phyloP scores from a whole-genome alignment of 2,888 invertebrate genomes.

The Mycalesis mineus region DNA sequence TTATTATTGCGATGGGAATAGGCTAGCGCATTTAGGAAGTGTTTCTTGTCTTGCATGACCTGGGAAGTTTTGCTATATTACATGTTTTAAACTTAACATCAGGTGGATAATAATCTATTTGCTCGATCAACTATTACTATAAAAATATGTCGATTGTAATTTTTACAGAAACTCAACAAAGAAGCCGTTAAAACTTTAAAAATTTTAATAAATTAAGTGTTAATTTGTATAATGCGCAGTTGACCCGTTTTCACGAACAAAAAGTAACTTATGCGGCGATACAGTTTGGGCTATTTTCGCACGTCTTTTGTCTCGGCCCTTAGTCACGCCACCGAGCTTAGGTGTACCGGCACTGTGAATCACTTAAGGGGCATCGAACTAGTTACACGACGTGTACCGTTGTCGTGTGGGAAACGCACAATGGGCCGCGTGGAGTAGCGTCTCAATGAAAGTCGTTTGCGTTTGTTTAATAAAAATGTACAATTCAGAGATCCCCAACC shows the following conservation, averaged over 20 bases:
- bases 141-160: too few relatives aligned
- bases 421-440: slow-evolving; percentile 14
- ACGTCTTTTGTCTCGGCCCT: slow-evolving; percentile 13
- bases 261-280: slow-evolving; percentile 1
- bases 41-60: too few relatives aligned
- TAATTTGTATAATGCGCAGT: too few relatives aligned
- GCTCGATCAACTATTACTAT: too few relatives aligned
- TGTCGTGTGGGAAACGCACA: slow-evolving; percentile 30
- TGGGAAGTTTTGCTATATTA: too few relatives aligned
- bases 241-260: neutral
- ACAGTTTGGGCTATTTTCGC: slow-evolving; percentile 11
- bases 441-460: neutral
- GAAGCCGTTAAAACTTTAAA: too few relatives aligned
- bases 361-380: slow-evolving; percentile 29
- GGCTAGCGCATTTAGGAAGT: too few relatives aligned
- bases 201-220: too few relatives aligned
- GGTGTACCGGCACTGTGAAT: slow-evolving; percentile 16
- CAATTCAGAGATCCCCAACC: neutral
- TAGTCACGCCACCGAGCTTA: slow-evolving; percentile 9
- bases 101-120: too few relatives aligned
- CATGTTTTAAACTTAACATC: too few relatives aligned
- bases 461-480: neutral
- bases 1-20: too few relatives aligned
- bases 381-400: slow-evolving; percentile 29
- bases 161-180: too few relatives aligned